Percentiles rank a stretch among this genome's conserved stretches.
These are phyloP conservation scores for Xanthia icteritia DNA, from an alignment of 2,888 invertebrate genomes.

Conservation along the genomic window DNA sequence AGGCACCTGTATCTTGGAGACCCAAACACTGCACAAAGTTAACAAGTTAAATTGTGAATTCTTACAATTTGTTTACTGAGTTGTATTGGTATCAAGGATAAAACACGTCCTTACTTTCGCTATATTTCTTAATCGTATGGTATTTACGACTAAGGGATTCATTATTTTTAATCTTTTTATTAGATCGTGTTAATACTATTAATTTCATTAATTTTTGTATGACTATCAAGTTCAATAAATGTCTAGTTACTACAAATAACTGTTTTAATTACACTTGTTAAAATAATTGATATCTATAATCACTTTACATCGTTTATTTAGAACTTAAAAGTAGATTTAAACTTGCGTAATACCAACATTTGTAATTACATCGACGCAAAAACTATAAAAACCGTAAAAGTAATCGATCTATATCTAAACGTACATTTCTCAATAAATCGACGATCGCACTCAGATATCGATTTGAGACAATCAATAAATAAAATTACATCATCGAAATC, in stretches of 20 bases:
- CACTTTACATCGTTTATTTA: conserved; percentile 26
- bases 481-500: conserved; percentile 20
- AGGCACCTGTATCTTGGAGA: too few relatives aligned
- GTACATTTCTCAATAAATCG: conserved; percentile 40
- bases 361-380: conserved; percentile 31
- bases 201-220: conserved; percentile 15
- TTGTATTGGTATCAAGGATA: too few relatives aligned
- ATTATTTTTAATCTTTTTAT: conserved; percentile 19
- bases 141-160: not conserved
- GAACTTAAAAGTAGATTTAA: conserved; percentile 29
- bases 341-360: conserved; percentile 44
- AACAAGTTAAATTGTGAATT: not conserved
- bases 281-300: conserved; percentile 41
- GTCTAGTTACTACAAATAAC: not conserved
- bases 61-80: too few relatives aligned
- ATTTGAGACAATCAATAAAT: conserved; percentile 38
- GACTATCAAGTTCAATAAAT: conserved; percentile 10
- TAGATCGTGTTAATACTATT: not conserved
- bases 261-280: conserved; percentile 29
- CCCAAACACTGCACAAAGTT: too few relatives aligned
- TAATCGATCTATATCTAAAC: conserved; percentile 42
- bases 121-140: not conserved
- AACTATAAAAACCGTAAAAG: conserved; percentile 52
- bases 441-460: conserved; percentile 21
- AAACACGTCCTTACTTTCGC: not conserved